Conservation (phyloP, 2,797 vertebrate species). For the Acipenser transmontanus region DNA sequence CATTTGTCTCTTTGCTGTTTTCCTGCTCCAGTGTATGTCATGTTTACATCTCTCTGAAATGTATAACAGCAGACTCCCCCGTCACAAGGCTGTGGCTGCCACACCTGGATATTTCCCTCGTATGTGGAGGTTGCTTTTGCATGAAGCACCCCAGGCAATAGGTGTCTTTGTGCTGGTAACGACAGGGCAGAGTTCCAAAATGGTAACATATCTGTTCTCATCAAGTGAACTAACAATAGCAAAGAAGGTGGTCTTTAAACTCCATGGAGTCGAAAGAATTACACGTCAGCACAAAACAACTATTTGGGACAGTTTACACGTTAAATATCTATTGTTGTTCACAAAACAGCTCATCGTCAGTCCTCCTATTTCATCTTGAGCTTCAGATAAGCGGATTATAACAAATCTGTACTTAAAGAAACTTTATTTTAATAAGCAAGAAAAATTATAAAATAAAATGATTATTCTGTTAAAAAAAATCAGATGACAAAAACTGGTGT, state of each 20-base stretch:
- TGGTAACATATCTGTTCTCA: background rate
- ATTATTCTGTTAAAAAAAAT: too few relatives aligned
- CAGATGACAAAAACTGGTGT: too few relatives aligned
- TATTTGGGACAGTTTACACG: background rate
- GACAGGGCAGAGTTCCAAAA: background rate
- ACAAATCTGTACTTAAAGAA: too few relatives aligned
- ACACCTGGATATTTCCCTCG: slow-evolving; percentile 17
- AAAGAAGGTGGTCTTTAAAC: background rate
- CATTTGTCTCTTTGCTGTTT: background rate
- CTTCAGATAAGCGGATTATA: too few relatives aligned
- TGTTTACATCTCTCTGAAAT: slow-evolving; percentile 9
- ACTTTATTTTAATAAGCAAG: too few relatives aligned
- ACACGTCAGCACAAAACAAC: background rate
- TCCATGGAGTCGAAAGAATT: background rate
- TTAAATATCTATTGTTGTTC: background rate
- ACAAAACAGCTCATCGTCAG: too few relatives aligned
- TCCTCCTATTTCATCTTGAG: too few relatives aligned
- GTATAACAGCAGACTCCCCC: slow-evolving; percentile 8
- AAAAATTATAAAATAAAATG: too few relatives aligned
- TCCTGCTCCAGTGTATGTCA: too few relatives aligned
- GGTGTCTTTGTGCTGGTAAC: slow-evolving; percentile 10
- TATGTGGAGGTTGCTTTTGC: slow-evolving; percentile 4
- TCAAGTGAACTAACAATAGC: background rate
- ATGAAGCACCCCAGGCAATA: slow-evolving; percentile 1
- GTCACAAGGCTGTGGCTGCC: background rate